Conservation (phyloP, 2,888 invertebrate genomes). For the Malacosoma neustria region DNA sequence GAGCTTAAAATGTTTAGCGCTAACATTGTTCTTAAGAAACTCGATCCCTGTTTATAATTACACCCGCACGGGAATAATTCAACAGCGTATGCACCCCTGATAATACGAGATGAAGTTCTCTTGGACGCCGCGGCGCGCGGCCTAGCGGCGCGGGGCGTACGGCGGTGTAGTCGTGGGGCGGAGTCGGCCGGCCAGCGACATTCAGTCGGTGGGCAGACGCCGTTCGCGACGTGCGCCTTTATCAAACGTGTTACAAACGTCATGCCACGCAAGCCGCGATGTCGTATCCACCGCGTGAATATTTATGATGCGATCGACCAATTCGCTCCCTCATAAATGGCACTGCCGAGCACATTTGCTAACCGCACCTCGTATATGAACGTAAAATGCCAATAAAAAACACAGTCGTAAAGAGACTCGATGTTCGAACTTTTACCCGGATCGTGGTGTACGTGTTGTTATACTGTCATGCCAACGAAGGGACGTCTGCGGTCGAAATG, state of each 20-base stretch:
- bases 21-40: slow-evolving; percentile 15
- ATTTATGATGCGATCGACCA: slow-evolving; percentile 65
- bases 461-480: slow-evolving; percentile 57
- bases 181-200: slow-evolving; percentile 51
- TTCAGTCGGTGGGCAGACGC: slow-evolving; percentile 71
- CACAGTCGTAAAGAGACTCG: slow-evolving; percentile 59
- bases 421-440: slow-evolving; percentile 63
- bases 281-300: slow-evolving; percentile 54
- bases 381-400: slow-evolving; percentile 69
- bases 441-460: slow-evolving; percentile 70
- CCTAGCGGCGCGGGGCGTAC: slow-evolving; percentile 53
- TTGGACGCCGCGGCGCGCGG: slow-evolving; percentile 58
- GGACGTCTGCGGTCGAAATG: slow-evolving; percentile 57
- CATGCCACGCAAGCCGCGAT: slow-evolving; percentile 66
- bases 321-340: slow-evolving; percentile 60
- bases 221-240: slow-evolving; percentile 44
- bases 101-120: slow-evolving; percentile 70
- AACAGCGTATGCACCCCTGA: slow-evolving; percentile 67
- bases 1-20: no score
- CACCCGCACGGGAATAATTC: slow-evolving; percentile 59
- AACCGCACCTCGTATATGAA: slow-evolving; percentile 41
- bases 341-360: slow-evolving; percentile 54
- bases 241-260: slow-evolving; percentile 26
- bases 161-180: slow-evolving; percentile 41
- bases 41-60: slow-evolving; percentile 56